Base-by-base conservation (phyloP, 2,888 invertebrate species). In the Spodoptera littoralis region DNA sequence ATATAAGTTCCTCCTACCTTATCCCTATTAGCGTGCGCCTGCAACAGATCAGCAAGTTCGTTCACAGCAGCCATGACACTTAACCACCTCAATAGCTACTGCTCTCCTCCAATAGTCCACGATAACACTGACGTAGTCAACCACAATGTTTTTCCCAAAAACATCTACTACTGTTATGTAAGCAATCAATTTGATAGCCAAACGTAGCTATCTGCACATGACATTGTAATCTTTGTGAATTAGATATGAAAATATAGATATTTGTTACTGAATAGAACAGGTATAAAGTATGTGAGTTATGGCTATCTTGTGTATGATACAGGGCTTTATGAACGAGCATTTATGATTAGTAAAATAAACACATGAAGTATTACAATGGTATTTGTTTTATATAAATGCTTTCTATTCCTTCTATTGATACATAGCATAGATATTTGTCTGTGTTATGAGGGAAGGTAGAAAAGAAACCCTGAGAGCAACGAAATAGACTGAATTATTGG, bases 11-110 rank as follows among this genome's bases (percentile, higher is more conserved):
- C 2, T 22, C 79, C 85, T 91, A 96, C 96, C 95, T 98, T 98
- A 94, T 98, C 98, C 78, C 98, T 95, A 44, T 98, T 98, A 68
- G 96, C 96, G 84, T 98, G 97, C 1, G 96, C 96, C 73, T 97
- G 97, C 77, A 98, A 90, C 82, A 97, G 95, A 73, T 96, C 95
- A 86, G 96, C 96, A 72, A 96, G 90, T 87, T 95, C 96, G 76
- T 92, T 84, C 2, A 92, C 84, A 11, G 84, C 78, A 56, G 87
- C 88, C 89, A 91, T 92, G 41, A 4, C n/a, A 5, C 48, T 41
- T 65, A 60, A 62, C 66, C 24, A 44, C 59, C 62, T 61, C 72
- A 79, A 64, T 75, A 64, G n/a, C 36, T 36, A 36, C 36, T 9
- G 36, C 9, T 36, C 36, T 36, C 36, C 44, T 2, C 52, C 45